Percentiles rank a stretch among this genome's conserved stretches.
These are phyloP conservation scores for Nibea albiflora DNA, from an alignment of 2,113 vertebrate species.

Conservation along the genomic window DNA sequence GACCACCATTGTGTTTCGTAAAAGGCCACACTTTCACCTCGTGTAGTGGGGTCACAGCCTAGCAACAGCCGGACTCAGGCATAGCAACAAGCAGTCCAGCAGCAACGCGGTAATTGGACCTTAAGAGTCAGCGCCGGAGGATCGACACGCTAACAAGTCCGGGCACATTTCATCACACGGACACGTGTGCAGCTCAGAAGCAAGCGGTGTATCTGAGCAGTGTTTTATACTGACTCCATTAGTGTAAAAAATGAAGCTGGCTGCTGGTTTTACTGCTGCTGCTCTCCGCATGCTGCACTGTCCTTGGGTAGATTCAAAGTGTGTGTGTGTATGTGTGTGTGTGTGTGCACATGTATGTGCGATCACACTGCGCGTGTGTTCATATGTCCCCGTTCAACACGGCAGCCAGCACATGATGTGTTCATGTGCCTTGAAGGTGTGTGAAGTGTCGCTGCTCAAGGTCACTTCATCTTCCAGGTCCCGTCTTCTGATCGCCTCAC, in stretches of 20 bases:
- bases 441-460: slow-evolving; percentile 22
- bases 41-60: slow-evolving; percentile 56
- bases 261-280: neutral
- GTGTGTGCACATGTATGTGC: neutral
- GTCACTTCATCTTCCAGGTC: slow-evolving; percentile 13
- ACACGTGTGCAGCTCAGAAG: neutral
- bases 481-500: neutral
- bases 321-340: neutral
- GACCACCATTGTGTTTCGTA: neutral
- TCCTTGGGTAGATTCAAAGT: slow-evolving; percentile 19
- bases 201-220: neutral
- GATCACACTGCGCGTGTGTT: neutral
- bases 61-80: slow-evolving; percentile 65
- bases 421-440: slow-evolving; percentile 29
- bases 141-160: neutral
- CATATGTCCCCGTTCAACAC: neutral
- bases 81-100: slow-evolving; percentile 73
- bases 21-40: slow-evolving; percentile 41
- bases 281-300: slow-evolving; percentile 12
- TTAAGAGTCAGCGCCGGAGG: slow-evolving; percentile 23
- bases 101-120: slow-evolving; percentile 59
- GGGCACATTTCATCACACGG: slow-evolving; percentile 31
- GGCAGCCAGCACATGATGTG: neutral
- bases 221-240: slow-evolving; percentile 18
- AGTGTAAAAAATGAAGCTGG: slow-evolving; percentile 32